Conservation (phyloP, 1,140 invertebrate species). For the Nixonia krombeini region DNA sequence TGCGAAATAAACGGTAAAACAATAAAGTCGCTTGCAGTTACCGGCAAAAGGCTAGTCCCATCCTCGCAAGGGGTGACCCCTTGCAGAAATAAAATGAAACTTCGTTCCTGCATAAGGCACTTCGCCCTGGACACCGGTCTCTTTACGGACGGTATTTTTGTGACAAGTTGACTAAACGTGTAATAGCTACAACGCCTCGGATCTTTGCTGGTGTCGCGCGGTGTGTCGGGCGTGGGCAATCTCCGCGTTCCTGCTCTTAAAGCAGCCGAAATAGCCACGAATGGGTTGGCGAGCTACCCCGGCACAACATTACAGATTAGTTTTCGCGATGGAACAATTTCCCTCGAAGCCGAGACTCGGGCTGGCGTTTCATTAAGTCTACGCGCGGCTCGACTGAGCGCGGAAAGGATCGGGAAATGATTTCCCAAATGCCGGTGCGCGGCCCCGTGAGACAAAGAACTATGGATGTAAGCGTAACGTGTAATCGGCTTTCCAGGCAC, state of each 20-base stretch:
- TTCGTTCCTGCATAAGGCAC: too few relatives aligned
- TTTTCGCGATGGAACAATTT: constrained; percentile 25
- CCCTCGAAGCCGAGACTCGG: constrained; percentile 11
- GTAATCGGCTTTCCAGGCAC: constrained; percentile 72
- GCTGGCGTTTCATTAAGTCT: constrained; percentile 24
- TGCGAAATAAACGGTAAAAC: too few relatives aligned
- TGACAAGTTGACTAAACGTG: constrained; percentile 29
- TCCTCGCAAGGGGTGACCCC: too few relatives aligned
- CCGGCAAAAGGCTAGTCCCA: too few relatives aligned
- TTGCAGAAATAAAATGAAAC: too few relatives aligned
- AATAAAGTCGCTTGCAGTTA: too few relatives aligned
- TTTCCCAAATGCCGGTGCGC: constrained; percentile 16
- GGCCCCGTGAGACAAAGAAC: constrained; percentile 12
- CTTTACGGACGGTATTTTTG: constrained; percentile 15
- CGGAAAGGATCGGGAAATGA: constrained; percentile 20
- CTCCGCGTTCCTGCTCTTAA: constrained; percentile 17
- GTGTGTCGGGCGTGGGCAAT: constrained; percentile 12
- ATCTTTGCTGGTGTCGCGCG: constrained; percentile 17
- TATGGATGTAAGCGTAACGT: constrained; percentile 16
- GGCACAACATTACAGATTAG: constrained; percentile 26
- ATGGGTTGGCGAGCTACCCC: not conserved
- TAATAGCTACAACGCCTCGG: constrained; percentile 19
- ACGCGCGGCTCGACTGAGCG: constrained; percentile 9
- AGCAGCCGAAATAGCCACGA: constrained; percentile 22
- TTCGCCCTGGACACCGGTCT: too few relatives aligned